Evolutionary conservation across 92 coral and sea anemone genomes (phyloP).

Genomic region (Heteractis magnifica): DNA sequence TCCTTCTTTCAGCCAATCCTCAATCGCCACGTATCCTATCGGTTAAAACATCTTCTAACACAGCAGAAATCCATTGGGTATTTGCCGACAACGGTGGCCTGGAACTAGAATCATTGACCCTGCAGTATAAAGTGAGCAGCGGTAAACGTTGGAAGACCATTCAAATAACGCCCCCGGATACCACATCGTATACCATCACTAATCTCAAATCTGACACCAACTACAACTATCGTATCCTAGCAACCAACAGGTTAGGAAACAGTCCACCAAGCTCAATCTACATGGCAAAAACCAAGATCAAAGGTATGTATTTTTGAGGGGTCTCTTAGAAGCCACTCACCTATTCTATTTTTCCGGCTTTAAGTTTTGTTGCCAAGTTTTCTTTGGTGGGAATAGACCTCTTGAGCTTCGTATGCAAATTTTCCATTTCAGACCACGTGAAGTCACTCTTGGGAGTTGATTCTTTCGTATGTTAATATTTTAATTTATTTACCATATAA

Average conservation of each 20-base stretch:
- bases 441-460: too few species aligned
- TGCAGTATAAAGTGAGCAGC: conserved; percentile 62
- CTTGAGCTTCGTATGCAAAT: too few species aligned
- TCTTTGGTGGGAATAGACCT: too few species aligned
- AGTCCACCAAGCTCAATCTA: conserved; percentile 66
- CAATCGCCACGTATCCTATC: conserved; percentile 67
- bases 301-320: conserved; percentile 42
- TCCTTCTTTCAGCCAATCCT: conserved; percentile 64
- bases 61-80: conserved; percentile 70
- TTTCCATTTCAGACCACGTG: too few species aligned
- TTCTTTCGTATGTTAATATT: too few species aligned
- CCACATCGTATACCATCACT: conserved; percentile 67
- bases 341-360: background rate
- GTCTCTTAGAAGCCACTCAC: background rate
- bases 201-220: conserved; percentile 63
- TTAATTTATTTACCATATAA: too few species aligned
- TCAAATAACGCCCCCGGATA: conserved; percentile 63
- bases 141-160: conserved; percentile 57
- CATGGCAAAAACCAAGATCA: conserved; percentile 53
- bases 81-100: conserved; percentile 82
- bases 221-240: conserved; percentile 83
- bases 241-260: conserved; percentile 75
- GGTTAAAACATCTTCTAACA: conserved; percentile 41
- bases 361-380: too few species aligned
- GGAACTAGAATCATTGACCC: conserved; percentile 63